Conservation (phyloP, 2,113 vertebrate species). For the Lophura nycthemera region DNA sequence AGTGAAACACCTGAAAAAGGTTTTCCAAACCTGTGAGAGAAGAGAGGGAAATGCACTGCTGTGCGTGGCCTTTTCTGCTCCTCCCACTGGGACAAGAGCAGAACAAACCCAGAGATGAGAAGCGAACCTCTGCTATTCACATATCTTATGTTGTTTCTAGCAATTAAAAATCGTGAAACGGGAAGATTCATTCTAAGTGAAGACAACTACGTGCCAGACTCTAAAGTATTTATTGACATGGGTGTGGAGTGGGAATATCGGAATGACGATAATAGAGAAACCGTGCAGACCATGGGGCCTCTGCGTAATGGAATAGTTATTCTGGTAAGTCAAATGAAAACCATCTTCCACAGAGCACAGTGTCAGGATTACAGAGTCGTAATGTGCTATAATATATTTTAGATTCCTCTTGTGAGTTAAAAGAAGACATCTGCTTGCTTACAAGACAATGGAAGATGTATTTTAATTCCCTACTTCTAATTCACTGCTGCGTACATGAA, state of each 20-base stretch:
- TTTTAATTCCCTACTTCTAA: neutral
- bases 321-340: constrained; percentile 83
- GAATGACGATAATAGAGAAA: constrained; percentile 90
- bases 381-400: neutral
- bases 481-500: neutral
- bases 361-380: neutral
- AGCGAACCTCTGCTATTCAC: rapidly evolving
- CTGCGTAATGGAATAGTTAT: constrained; percentile 87
- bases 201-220: constrained; percentile 85
- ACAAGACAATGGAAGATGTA: neutral
- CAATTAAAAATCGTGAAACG: constrained; percentile 91
- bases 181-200: constrained; percentile 91
- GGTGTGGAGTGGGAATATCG: constrained; percentile 96
- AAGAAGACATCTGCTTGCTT: constrained; percentile 35
- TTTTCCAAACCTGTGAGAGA: constrained; percentile 1
- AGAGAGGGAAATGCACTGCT: neutral
- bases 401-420: constrained; percentile 31
- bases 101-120: neutral
- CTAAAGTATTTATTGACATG: constrained; percentile 90
- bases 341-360: neutral
- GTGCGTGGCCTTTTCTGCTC: neutral
- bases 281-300: constrained; percentile 91
- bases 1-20: constrained; percentile 24
- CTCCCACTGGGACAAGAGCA: neutral
- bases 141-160: constrained; percentile 73